phyloP scores from a whole-genome alignment of 37 sponge, comb jelly and placozoan genomes.

The Hormiphora californensis region DNA sequence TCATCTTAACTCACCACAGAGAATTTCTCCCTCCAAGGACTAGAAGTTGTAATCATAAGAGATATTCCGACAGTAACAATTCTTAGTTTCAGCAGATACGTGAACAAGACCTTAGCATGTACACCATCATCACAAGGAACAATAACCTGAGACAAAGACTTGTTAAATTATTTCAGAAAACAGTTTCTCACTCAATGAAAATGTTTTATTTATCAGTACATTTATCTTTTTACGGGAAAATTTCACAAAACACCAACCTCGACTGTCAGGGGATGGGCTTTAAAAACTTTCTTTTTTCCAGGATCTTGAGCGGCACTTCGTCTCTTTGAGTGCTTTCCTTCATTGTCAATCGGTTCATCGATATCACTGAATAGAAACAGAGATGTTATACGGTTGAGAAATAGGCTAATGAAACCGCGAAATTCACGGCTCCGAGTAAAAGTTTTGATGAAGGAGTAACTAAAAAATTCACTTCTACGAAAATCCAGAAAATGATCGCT shows the following conservation, averaged over 20 bases:
- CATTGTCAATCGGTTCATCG: conserved; percentile 4
- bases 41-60: conserved; percentile 39
- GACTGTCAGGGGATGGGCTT: conserved; percentile 49
- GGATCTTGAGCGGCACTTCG: conserved; percentile 27
- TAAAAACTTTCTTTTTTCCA: conserved; percentile 41
- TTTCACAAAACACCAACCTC: too few relatives aligned
- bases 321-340: conserved; percentile 21
- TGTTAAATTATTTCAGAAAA: too few relatives aligned
- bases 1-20: conserved; percentile 39
- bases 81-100: neutral
- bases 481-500: neutral
- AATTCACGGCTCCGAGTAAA: neutral
- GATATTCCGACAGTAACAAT: conserved; percentile 23
- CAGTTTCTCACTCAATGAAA: too few relatives aligned
- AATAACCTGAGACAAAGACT: conserved; percentile 28
- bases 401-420: neutral
- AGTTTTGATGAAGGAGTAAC: neutral
- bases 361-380: neutral
- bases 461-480: neutral
- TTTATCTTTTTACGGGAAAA: too few relatives aligned
- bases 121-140: conserved; percentile 50
- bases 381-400: neutral
- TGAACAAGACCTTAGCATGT: conserved; percentile 51
- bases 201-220: too few relatives aligned
- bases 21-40: conserved; percentile 50